Base-by-base conservation (phyloP, 2,113 vertebrate species). In the Leptocoma aspasia region DNA sequence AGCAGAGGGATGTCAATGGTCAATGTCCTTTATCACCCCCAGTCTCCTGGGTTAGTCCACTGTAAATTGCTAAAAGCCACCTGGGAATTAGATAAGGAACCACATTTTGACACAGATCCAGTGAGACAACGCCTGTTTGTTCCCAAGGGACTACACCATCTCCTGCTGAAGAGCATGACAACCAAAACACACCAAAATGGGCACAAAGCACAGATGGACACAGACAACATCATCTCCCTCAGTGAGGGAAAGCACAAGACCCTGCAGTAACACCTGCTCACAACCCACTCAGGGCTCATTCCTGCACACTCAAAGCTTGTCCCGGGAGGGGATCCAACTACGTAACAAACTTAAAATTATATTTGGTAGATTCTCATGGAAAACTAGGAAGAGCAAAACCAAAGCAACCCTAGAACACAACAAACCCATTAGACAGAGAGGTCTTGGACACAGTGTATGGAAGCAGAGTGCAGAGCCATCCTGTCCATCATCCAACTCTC, bases 311-410 rank as follows among this genome's bases (percentile, higher is more conserved):
- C 79, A 42, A 33, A 77, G 64, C n/a, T 73, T 35, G 64, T 82
- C n/a, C 79, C 50, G 47, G 42, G 72, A 95, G 44, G 42, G 21
- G 70, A 24, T 66, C 83, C 82, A 88, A 30, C 47, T 50, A 42
- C 35, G 45, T 5, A 69, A 86, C 91, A 75, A 86, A 73, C 10
- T 70, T 47, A 66, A 56, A 88, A 90, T 35, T 52, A 68, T 18
- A 70, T 41, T 49, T 66, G 79, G 86, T 79, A 93, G 91, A 95
- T 65, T 50, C 78, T 79, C 54, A 68, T 22, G 23, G 72, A 86
- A 95, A 96, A 82, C 19, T 2, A 60, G 80, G 42, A 94, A 41
- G 57, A 88, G 61, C 73, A 57, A 91, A 95, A 92, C 66, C 53
- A 89, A 82, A 82, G 79, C 28, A 79, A 73, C 13, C 35, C 78